phyloP scores from a whole-genome alignment of 2,113 vertebrate genomes.

The Cryptomyrus ogoouensis region DNA sequence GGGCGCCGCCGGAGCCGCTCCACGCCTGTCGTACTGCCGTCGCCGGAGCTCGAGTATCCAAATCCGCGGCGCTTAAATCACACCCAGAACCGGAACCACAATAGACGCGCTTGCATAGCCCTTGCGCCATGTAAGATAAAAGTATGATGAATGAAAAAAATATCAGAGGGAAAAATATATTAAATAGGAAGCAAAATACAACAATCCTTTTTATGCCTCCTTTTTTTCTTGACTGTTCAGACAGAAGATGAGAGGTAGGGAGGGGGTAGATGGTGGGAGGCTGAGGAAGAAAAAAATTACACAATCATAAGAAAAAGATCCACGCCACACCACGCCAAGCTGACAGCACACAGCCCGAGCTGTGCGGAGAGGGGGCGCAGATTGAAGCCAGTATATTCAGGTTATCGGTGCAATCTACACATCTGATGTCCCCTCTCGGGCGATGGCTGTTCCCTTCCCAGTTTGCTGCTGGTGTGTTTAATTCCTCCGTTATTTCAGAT shows the following conservation, averaged over 20 bases:
- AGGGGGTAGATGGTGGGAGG: constrained; percentile 29
- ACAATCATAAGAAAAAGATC: constrained; percentile 49
- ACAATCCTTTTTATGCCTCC: constrained; percentile 40
- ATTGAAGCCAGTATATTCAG: constrained; percentile 36
- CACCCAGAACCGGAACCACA: constrained; percentile 71
- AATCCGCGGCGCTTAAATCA: constrained; percentile 76
- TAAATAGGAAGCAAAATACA: constrained; percentile 35
- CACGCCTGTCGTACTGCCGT: constrained; percentile 37
- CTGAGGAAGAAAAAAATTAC: constrained; percentile 34
- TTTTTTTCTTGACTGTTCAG: constrained; percentile 28
- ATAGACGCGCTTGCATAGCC: constrained; percentile 70
- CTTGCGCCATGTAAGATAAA: constrained; percentile 66
- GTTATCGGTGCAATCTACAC: neutral
- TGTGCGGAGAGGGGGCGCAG: constrained; percentile 20
- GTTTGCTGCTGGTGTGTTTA: neutral
- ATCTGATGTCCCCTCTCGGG: constrained; percentile 19
- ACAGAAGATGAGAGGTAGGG: constrained; percentile 41
- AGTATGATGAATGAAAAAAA: constrained; percentile 26
- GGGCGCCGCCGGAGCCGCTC: constrained; percentile 45
- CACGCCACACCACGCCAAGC: constrained; percentile 34
- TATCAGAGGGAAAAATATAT: constrained; percentile 35
- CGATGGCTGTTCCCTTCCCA: neutral
- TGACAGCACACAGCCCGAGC: constrained; percentile 21
- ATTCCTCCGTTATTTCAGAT: neutral
- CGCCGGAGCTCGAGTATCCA: constrained; percentile 66